These are phyloP conservation scores for Gypaetus barbatus DNA, from an alignment of 2,797 vertebrate species.

Conservation along the genomic window DNA sequence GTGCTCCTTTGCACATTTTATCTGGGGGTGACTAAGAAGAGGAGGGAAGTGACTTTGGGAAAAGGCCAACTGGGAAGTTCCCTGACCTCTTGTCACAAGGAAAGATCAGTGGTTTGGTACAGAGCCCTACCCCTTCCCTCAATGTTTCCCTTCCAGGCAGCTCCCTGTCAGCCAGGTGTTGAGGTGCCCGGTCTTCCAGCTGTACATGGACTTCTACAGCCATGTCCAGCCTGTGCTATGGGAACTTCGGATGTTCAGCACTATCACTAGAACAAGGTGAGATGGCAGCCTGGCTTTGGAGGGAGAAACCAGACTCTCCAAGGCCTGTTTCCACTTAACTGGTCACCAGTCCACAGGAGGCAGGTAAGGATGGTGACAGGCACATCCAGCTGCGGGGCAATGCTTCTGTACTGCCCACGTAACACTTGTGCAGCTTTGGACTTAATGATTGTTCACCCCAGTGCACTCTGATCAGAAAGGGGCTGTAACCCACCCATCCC, in stretches of 20 bases:
- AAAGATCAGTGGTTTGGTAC: not conserved
- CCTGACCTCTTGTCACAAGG: not conserved
- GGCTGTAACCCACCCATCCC: not conserved
- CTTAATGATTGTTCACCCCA: not conserved
- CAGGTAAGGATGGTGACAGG: not conserved
- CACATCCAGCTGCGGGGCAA: fast-evolving
- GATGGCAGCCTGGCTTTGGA: not conserved
- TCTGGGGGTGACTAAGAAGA: not conserved
- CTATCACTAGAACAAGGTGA: not conserved
- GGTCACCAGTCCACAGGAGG: not conserved
- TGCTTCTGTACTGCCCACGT: not conserved
- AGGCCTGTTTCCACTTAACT: not conserved
- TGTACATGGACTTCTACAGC: not conserved
- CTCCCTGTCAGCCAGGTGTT: not conserved
- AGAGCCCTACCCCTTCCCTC: not conserved
- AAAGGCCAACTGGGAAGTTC: not conserved
- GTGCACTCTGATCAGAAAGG: not conserved
- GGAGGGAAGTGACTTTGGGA: not conserved
- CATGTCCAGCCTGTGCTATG: not conserved
- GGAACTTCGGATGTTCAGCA: not conserved
- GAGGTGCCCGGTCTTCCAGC: not conserved
- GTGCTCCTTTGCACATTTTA: not conserved
- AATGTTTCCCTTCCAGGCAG: not conserved
- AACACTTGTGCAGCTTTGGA: not conserved
- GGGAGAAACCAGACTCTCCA: not conserved